phyloP scores from a whole-genome alignment of 2,888 invertebrate species.

The Drosophila pseudotalamancana region DNA sequence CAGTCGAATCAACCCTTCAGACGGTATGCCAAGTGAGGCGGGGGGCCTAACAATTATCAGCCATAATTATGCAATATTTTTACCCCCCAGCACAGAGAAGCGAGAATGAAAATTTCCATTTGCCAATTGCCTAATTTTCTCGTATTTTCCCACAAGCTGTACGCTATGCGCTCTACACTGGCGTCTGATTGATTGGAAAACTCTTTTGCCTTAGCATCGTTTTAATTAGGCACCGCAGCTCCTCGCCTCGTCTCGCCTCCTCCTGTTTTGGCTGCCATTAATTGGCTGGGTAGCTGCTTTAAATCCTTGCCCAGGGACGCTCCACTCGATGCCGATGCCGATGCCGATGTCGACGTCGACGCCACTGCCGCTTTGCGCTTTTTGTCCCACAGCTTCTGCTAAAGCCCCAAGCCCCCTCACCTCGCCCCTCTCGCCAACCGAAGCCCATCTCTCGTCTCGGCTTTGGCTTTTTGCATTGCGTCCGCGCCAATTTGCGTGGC shows the following conservation, averaged over 20 bases:
- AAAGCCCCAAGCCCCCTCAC: background rate
- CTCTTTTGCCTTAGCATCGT: slow-evolving; percentile 50
- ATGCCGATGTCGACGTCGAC: slow-evolving; percentile 31
- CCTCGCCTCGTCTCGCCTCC: background rate
- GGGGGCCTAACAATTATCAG: slow-evolving; percentile 64
- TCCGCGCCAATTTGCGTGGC: slow-evolving; percentile 70
- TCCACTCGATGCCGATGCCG: slow-evolving; percentile 46
- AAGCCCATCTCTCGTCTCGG: background rate
- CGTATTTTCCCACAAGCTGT: slow-evolving; percentile 53
- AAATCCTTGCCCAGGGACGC: slow-evolving; percentile 42
- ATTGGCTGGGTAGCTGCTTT: slow-evolving; percentile 70
- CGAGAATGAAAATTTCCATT: slow-evolving; percentile 51
- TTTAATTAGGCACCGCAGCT: slow-evolving; percentile 61
- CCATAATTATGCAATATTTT: slow-evolving; percentile 75
- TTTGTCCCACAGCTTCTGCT: slow-evolving; percentile 40
- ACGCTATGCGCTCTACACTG: slow-evolving; percentile 39
- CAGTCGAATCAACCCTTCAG: slow-evolving; percentile 60
- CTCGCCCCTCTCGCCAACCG: too few relatives aligned
- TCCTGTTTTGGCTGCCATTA: slow-evolving; percentile 56
- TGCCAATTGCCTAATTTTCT: slow-evolving; percentile 80
- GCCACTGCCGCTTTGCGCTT: slow-evolving; percentile 63
- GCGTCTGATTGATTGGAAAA: slow-evolving; percentile 78
- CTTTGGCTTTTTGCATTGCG: slow-evolving; percentile 42
- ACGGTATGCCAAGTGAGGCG: slow-evolving; percentile 4
- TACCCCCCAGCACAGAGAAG: slow-evolving; percentile 27